Conservation (phyloP, 2,113 vertebrate species). For the Tenebrosternarchus preto region DNA sequence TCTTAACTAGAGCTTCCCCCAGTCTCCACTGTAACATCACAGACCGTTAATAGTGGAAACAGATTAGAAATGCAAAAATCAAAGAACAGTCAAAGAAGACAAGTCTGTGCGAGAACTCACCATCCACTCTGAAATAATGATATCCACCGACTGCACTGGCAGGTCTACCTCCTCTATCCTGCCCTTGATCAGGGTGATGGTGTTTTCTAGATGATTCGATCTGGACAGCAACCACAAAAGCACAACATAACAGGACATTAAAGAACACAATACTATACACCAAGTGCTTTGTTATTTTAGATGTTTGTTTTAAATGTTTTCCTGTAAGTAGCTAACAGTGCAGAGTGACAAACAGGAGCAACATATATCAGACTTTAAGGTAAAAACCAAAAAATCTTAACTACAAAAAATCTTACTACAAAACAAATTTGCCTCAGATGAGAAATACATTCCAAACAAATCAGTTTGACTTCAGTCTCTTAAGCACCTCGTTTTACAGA, state of each 20-base stretch:
- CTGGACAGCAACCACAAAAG: slow-evolving; percentile 65
- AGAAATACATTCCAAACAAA: neutral
- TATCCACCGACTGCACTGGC: slow-evolving; percentile 89
- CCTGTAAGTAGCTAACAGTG: no score
- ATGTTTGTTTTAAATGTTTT: no score
- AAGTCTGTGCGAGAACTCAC: slow-evolving; percentile 73
- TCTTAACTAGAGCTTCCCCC: no score
- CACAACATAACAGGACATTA: neutral
- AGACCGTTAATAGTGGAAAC: no score
- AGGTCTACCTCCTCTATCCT: slow-evolving; percentile 91
- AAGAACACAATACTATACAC: no score
- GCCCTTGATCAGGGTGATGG: slow-evolving; percentile 87
- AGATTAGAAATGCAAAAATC: neutral
- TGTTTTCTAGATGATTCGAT: slow-evolving; percentile 87
- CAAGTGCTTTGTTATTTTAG: no score
- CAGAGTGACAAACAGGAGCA: no score
- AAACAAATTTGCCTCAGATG: slow-evolving; percentile 7
- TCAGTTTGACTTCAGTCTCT: neutral
- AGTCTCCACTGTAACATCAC: no score
- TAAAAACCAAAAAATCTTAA: no score
- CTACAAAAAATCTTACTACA: neutral
- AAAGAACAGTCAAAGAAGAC: neutral
- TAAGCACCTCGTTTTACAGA: slow-evolving; percentile 22
- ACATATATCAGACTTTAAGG: no score
- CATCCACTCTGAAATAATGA: slow-evolving; percentile 99